Conservation (phyloP, 2,113 vertebrate genomes). For the Grantiella picta region DNA sequence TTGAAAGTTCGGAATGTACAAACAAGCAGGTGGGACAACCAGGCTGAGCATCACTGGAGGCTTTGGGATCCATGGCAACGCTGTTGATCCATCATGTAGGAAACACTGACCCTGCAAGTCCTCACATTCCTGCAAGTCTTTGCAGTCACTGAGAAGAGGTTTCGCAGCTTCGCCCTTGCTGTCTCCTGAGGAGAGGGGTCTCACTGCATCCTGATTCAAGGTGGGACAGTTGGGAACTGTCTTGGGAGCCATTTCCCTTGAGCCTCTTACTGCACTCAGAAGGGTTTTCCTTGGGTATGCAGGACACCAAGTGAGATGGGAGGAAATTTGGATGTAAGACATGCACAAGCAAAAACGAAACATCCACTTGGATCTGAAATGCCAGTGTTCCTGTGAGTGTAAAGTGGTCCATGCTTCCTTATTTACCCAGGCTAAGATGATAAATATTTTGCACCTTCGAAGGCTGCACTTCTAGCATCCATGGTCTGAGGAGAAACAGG, state of each 20-base stretch:
- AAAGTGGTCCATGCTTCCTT: not conserved
- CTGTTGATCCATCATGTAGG: not conserved
- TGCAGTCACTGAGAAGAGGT: not conserved
- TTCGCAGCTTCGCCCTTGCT: fast-evolving
- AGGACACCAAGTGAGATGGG: not conserved
- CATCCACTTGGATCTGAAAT: not conserved
- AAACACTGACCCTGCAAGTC: not conserved
- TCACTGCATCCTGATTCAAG: not conserved
- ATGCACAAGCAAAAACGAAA: not conserved
- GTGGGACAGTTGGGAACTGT: not conserved
- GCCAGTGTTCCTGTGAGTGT: not conserved
- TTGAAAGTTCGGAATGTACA: not conserved
- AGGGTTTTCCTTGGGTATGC: not conserved
- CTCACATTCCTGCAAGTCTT: not conserved
- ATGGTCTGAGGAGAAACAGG: not conserved
- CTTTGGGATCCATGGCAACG: not conserved
- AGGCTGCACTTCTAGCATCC: not conserved
- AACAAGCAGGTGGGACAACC: no score
- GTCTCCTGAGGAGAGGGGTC: not conserved
- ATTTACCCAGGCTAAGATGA: not conserved
- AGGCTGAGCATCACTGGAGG: not conserved
- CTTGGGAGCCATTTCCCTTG: not conserved
- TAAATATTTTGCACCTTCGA: not conserved
- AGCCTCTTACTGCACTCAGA: not conserved
- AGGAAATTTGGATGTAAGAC: not conserved